Evolutionary conservation across 53 echinoderm and acorn worm species (phyloP).

Genomic region (Paracentrotus lividus): DNA sequence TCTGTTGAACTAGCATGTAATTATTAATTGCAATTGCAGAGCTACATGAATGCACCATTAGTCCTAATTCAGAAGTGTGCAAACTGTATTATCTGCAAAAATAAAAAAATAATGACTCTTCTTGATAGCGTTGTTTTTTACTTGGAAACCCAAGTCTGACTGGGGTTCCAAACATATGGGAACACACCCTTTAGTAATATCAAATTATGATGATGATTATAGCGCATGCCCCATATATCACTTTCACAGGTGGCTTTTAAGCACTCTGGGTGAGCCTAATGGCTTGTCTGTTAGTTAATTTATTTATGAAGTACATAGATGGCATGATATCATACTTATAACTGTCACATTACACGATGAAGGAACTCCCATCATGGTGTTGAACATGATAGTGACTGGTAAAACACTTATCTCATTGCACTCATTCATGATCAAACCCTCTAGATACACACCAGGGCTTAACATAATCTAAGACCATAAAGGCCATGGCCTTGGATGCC

Average conservation of each 20-base stretch:
- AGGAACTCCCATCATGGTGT: neutral
- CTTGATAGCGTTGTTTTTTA: too few relatives aligned
- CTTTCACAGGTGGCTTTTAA: constrained; percentile 53
- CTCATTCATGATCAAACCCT: neutral
- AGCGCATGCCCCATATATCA: neutral
- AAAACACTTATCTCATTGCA: neutral
- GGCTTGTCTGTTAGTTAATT: constrained; percentile 45
- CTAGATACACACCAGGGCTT: too few relatives aligned
- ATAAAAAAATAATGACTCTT: too few relatives aligned
- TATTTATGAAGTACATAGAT: neutral
- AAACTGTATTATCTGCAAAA: too few relatives aligned
- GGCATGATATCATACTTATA: constrained; percentile 36
- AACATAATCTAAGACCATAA: too few relatives aligned
- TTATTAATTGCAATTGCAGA: too few relatives aligned
- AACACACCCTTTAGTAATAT: constrained; percentile 13
- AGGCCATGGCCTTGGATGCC: too few relatives aligned
- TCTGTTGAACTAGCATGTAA: too few relatives aligned
- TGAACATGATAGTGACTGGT: neutral
- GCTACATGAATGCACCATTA: too few relatives aligned
- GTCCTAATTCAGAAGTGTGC: too few relatives aligned
- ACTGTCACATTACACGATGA: constrained; percentile 16
- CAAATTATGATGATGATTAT: constrained; percentile 19
- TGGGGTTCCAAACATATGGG: too few relatives aligned
- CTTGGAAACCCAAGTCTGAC: too few relatives aligned
- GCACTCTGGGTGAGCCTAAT: constrained; percentile 4